phyloP scores from a whole-genome alignment of 2,888 invertebrate genomes.

The Eupithecia dodoneata region DNA sequence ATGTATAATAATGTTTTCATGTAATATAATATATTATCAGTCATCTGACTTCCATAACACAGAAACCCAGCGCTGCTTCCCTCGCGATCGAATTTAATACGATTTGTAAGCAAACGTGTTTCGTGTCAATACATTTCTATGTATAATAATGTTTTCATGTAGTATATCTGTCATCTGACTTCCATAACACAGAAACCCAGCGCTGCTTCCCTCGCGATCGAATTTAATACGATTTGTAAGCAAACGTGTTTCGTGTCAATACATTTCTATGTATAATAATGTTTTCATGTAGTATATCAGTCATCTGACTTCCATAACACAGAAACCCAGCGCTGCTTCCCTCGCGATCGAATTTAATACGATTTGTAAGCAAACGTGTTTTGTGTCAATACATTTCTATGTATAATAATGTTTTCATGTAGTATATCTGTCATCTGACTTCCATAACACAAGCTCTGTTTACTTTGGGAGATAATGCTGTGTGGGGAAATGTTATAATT shows the following conservation, averaged over 20 bases:
- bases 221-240: slow-evolving; percentile 1
- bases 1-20: neutral
- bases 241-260: neutral
- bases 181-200: no score
- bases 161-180: neutral
- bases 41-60: no score
- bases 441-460: neutral
- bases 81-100: no score
- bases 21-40: neutral
- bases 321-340: no score
- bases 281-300: neutral
- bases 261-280: neutral
- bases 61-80: no score
- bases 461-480: neutral
- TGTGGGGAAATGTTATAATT: neutral
- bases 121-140: neutral
- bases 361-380: slow-evolving; percentile 2
- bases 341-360: no score
- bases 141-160: neutral
- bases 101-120: slow-evolving; percentile 1
- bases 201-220: no score
- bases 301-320: neutral
- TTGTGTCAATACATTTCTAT: neutral
- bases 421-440: neutral
- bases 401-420: neutral